A percentile compares a stretch with the other conserved stretches of the same genome.
These are phyloP conservation scores for Rotaria macrura DNA, from an alignment of 2,888 invertebrate species.

Conservation along the genomic window DNA sequence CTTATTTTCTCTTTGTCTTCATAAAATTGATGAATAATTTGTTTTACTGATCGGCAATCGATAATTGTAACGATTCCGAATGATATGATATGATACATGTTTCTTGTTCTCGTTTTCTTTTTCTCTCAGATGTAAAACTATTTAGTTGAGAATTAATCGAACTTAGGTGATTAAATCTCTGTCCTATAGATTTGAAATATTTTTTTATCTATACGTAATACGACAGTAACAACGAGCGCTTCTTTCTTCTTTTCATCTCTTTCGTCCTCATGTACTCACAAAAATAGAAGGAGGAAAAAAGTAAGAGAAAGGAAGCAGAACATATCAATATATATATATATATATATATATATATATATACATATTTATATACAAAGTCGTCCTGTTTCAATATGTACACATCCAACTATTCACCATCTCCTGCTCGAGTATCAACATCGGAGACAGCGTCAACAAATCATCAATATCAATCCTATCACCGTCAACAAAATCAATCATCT, in stretches of 20 bases:
- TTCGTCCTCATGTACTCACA: neutral
- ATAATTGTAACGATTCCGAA: neutral
- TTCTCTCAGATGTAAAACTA: neutral
- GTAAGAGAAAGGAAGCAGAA: neutral
- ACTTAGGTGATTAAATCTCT: neutral
- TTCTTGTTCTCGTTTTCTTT: neutral
- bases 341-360: no score
- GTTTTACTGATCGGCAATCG: neutral
- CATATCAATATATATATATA: neutral
- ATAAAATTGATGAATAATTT: neutral
- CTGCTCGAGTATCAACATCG: neutral
- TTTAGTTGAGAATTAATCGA: neutral
- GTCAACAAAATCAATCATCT: neutral
- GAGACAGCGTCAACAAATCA: neutral
- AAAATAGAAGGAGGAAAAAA: neutral
- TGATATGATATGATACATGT: neutral
- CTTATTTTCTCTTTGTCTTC: no score
- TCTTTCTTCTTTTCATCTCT: neutral
- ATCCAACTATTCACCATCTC: neutral
- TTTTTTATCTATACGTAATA: neutral
- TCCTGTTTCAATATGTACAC: neutral
- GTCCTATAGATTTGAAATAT: neutral
- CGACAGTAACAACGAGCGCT: neutral
- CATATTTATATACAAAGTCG: neutral
- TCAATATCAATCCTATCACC: neutral